phyloP scores from a whole-genome alignment of 1,140 invertebrate species.

The Theocolax elegans region DNA sequence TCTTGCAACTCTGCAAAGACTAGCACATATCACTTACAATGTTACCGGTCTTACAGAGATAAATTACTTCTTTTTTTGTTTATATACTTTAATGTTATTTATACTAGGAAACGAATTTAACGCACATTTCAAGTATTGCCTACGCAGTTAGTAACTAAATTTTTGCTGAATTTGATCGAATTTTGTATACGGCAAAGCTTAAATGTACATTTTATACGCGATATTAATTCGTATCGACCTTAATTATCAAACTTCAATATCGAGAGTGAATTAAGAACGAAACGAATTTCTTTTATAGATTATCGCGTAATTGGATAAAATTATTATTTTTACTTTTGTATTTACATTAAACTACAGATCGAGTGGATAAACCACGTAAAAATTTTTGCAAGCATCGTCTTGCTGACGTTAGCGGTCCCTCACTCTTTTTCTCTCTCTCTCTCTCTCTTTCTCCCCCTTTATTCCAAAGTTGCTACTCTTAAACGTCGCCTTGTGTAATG shows the following conservation, averaged over 20 bases:
- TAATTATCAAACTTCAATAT: no score
- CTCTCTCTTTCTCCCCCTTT: conserved; percentile 34
- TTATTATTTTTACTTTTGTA: conserved; percentile 7
- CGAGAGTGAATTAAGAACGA: not conserved
- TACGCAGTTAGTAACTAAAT: not conserved
- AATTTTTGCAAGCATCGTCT: conserved; percentile 6
- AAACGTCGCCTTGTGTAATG: conserved; percentile 48
- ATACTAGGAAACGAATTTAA: not conserved
- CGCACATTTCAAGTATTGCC: not conserved
- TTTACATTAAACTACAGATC: conserved; percentile 31
- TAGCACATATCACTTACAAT: conserved; percentile 31
- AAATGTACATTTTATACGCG: not conserved
- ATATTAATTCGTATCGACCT: no score
- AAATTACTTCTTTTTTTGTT: conserved; percentile 14
- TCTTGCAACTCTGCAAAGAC: conserved; percentile 27
- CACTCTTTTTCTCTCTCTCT: conserved; percentile 29
- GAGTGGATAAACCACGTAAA: not conserved
- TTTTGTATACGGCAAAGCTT: conserved; percentile 4
- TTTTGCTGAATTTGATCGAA: not conserved
- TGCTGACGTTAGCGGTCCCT: conserved; percentile 39
- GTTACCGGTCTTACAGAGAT: conserved; percentile 24
- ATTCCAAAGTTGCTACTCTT: conserved; percentile 39
- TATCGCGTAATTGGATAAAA: not conserved
- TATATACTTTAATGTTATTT: no score
- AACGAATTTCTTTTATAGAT: not conserved